phyloP scores from a whole-genome alignment of 1,140 invertebrate species.

The Drosophila arizonae region DNA sequence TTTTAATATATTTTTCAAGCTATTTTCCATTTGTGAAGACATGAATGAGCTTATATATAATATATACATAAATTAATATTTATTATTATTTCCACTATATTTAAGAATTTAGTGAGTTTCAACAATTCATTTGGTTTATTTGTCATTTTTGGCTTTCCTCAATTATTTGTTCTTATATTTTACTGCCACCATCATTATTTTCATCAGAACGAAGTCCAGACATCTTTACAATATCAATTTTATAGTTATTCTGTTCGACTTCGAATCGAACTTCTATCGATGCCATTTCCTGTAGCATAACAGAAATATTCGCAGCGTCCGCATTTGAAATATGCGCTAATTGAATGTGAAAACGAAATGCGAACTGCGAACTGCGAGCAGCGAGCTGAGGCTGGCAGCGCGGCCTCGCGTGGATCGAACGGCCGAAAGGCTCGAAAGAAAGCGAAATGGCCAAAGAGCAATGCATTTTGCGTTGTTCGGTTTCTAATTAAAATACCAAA shows the following conservation, averaged over 20 bases:
- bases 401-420: background rate
- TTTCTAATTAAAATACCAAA: constrained; percentile 82
- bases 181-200: background rate
- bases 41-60: too few species aligned
- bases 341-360: constrained; percentile 78
- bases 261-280: constrained; percentile 27
- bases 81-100: too few species aligned
- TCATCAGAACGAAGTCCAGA: background rate
- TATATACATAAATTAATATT: too few species aligned
- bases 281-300: constrained; percentile 61
- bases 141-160: too few species aligned
- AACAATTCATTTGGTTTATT: too few species aligned
- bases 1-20: too few species aligned
- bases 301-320: constrained; percentile 51
- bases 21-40: too few species aligned
- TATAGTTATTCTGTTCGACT: constrained; percentile 16
- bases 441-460: constrained; percentile 56
- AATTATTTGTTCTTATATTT: too few species aligned
- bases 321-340: constrained; percentile 77
- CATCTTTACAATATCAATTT: background rate
- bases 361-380: constrained; percentile 32
- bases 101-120: too few species aligned
- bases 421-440: constrained; percentile 46
- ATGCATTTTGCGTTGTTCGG: constrained; percentile 76
- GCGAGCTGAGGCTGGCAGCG: background rate